Evolutionary conservation across 1,140 invertebrate species (phyloP).

Genomic region (Adelges cooleyi): DNA sequence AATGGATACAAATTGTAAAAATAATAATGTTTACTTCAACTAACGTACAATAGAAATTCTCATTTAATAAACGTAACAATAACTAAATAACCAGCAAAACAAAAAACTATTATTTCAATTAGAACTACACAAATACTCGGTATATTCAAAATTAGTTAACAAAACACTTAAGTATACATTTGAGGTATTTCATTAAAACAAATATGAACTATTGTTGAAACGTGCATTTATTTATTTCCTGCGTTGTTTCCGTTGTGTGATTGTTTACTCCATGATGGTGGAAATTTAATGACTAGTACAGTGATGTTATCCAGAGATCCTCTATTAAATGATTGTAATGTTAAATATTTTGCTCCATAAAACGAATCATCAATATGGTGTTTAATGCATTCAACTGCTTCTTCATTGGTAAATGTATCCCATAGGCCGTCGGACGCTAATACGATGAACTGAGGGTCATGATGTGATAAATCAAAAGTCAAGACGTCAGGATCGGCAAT

Average conservation of each 20-base stretch:
- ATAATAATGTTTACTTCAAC: too few species aligned
- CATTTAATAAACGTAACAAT: too few species aligned
- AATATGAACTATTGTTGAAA: not conserved
- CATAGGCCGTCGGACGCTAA: constrained; percentile 90
- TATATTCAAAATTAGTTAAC: too few species aligned
- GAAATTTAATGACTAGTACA: constrained; percentile 78
- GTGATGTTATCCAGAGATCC: constrained; percentile 94
- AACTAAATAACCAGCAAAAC: too few species aligned
- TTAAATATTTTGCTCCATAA: constrained; percentile 79
- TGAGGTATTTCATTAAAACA: too few species aligned
- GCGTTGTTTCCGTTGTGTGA: constrained; percentile 4
- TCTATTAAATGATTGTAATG: constrained; percentile 77
- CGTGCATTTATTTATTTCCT: not conserved
- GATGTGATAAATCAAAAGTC: constrained; percentile 77
- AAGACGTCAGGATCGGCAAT: constrained; percentile 91
- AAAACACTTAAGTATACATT: too few species aligned
- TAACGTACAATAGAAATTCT: too few species aligned
- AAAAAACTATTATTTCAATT: too few species aligned
- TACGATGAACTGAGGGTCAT: constrained; percentile 77
- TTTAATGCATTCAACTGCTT: constrained; percentile 77
- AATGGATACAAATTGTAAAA: too few species aligned
- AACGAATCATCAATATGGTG: constrained; percentile 69
- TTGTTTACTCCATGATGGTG: constrained; percentile 2
- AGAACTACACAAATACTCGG: too few species aligned
- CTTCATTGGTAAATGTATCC: constrained; percentile 91